Evolutionary conservation across 1,140 invertebrate species (phyloP).

Genomic region (Drosophila nasuta): DNA sequence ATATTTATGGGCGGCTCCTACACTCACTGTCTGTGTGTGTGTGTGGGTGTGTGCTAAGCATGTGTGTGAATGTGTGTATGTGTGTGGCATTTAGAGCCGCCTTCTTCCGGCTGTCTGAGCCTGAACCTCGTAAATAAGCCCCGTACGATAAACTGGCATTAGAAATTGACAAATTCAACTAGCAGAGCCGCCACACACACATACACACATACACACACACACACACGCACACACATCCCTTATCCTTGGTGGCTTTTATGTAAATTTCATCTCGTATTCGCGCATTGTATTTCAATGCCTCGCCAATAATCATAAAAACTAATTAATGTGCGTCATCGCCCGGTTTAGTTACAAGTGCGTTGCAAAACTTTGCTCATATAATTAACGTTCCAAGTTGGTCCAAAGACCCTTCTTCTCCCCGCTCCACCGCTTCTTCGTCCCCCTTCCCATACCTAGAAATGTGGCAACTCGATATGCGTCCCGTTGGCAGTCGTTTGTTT

Average conservation of each 20-base stretch:
- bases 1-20: constrained; percentile 66
- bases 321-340: constrained; percentile 78
- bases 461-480: constrained; percentile 59
- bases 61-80: constrained; percentile 30
- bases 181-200: constrained; percentile 56
- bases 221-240: not conserved
- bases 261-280: constrained; percentile 60
- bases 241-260: constrained; percentile 48
- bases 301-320: constrained; percentile 83
- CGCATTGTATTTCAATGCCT: constrained; percentile 77
- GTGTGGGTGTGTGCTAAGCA: constrained; percentile 23
- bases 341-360: constrained; percentile 76
- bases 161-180: constrained; percentile 81
- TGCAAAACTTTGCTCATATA: constrained; percentile 71
- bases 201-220: constrained; percentile 34
- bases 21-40: not conserved
- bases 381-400: constrained; percentile 72
- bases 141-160: constrained; percentile 73
- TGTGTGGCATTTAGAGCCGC: constrained; percentile 31
- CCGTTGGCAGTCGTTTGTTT: constrained; percentile 57
- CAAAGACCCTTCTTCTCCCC: not conserved
- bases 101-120: constrained; percentile 52
- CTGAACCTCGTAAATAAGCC: constrained; percentile 71
- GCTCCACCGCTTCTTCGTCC: too few relatives aligned
- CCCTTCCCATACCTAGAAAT: not conserved